These are phyloP conservation scores for Acrocephalus scirpaceus DNA, from an alignment of 2,797 vertebrate genomes.

Conservation along the genomic window DNA sequence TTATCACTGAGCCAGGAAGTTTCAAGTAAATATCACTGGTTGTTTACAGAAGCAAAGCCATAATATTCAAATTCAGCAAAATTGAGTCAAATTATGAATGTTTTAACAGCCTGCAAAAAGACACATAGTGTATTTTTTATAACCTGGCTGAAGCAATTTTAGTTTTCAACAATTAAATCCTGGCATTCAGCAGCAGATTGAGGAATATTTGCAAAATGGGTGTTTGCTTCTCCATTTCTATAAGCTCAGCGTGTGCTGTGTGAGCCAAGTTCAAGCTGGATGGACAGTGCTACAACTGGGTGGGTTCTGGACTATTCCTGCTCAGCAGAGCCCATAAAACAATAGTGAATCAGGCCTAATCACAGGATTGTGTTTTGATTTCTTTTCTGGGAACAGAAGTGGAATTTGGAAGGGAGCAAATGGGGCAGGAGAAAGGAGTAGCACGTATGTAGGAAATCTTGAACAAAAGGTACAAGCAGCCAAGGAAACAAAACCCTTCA, in stretches of 20 bases:
- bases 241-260: neutral
- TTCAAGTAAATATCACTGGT: neutral
- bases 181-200: neutral
- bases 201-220: neutral
- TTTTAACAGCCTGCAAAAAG: neutral
- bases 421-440: neutral
- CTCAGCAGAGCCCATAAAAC: neutral
- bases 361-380: neutral
- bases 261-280: neutral
- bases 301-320: neutral
- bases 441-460: neutral
- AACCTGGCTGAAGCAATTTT: neutral
- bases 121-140: neutral
- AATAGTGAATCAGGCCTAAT: neutral
- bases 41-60: neutral
- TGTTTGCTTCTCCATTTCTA: neutral
- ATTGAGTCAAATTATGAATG: neutral
- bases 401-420: neutral
- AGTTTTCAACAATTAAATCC: neutral
- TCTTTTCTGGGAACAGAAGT: neutral
- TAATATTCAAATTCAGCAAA: neutral
- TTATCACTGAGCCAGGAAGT: neutral
- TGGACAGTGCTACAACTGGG: neutral
- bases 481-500: neutral
- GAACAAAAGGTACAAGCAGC: neutral